Evolutionary conservation across 2,113 vertebrate species (phyloP).

Genomic region (Phalacrocorax brasilianus): DNA sequence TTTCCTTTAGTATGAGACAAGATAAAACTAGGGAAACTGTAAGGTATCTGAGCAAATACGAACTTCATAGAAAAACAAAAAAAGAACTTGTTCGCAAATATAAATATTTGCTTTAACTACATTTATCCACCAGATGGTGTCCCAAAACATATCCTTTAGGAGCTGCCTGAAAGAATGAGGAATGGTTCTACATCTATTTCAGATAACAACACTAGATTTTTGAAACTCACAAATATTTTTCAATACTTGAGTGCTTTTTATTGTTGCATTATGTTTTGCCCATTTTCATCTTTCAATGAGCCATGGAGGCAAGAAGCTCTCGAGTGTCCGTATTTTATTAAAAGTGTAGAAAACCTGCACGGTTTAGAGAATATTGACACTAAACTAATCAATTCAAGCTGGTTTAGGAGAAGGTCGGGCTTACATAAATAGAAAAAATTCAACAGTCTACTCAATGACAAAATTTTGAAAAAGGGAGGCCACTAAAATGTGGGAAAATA

Average conservation of each 20-base stretch:
- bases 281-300: not conserved
- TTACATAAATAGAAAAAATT: conserved; percentile 26
- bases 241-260: not conserved
- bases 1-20: not conserved
- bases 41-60: not conserved
- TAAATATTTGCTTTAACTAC: not conserved
- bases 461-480: not conserved
- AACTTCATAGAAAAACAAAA: not conserved
- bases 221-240: not conserved
- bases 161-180: not conserved
- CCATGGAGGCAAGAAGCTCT: not conserved
- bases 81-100: not conserved
- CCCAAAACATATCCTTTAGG: not conserved
- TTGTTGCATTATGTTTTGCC: not conserved
- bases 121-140: conserved; percentile 2
- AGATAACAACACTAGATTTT: not conserved
- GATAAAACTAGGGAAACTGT: not conserved
- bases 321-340: not conserved
- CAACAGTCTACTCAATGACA: not conserved
- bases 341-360: not conserved
- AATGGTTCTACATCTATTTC: not conserved
- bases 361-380: not conserved
- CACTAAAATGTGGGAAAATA: conserved; percentile 29
- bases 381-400: not conserved
- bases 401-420: not conserved